Evolutionary conservation across 2,113 vertebrate genomes (phyloP), one percentile per base, ranked within the genome.

Genomic region (Paralichthys olivaceus): DNA sequence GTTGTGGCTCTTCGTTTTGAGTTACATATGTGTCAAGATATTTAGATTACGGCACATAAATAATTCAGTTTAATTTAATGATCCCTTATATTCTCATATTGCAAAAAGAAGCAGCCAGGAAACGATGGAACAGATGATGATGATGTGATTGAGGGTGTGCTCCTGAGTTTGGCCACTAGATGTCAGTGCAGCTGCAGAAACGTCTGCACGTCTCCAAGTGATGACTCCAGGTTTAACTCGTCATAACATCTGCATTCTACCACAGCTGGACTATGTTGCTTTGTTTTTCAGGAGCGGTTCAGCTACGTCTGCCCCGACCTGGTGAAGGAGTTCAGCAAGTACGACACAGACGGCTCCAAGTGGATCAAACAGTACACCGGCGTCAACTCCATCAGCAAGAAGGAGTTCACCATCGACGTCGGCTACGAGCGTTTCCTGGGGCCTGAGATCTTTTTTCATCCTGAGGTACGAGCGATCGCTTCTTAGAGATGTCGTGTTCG

Each of bases 361-460:
- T 99, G 98, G 98, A 98, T 99, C 93, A 99, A 98, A 87, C 98
- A 99, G 81, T 96, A 97, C 95, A 99, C 96, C 26, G 97, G 97
- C 77, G 92, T 97, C 91, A 99, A 99, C 83, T 94, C 97, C 76
- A 95, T 99, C 88, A 95, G 94, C 92, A 99, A 99, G 95, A 99
- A 98, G 91, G 97, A 98, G 90, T 99, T 99, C 92, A 97, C 95
- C 86, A 97, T 99, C 72, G 98, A 99, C 54, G 97, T 99, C 63
- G 98, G 97, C 75, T 99, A 99, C 14, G 98, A 99, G 87, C 96
- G 98, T 84, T 99, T 99, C 92, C 93, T 99, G 66, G 98, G 98
- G 9, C 98, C 98, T 0, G 98, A 99, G 93, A 99, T 99, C 86
- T 99, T 99, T 92, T 99, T 99, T 93, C 98, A 99, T 89, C 98